Evolutionary conservation across 2,113 vertebrate genomes (phyloP).

Genomic region (Candoia aspera): DNA sequence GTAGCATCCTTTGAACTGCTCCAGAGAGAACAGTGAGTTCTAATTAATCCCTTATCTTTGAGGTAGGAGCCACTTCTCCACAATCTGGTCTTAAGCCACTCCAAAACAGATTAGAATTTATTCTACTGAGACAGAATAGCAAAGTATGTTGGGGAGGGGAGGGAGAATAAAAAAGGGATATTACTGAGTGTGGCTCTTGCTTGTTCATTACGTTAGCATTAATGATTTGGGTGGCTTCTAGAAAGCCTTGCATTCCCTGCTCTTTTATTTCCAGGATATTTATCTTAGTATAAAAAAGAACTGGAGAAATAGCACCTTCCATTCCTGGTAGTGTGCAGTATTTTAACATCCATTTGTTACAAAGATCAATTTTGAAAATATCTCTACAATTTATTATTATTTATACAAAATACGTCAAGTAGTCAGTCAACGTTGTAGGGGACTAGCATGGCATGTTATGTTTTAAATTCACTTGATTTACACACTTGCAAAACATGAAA

Average conservation of each 20-base stretch:
- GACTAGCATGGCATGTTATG: constrained; percentile 62
- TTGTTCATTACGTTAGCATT: not conserved
- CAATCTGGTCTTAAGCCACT: not conserved
- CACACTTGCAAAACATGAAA: constrained; percentile 63
- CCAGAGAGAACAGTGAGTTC: not conserved
- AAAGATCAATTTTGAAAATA: constrained; percentile 45
- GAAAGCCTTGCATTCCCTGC: not conserved
- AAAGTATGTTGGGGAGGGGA: not conserved
- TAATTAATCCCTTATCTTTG: not conserved
- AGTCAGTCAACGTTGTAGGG: constrained; percentile 67
- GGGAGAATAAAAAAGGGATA: not conserved
- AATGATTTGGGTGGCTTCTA: not conserved
- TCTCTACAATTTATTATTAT: constrained; percentile 71
- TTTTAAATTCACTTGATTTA: constrained; percentile 69
- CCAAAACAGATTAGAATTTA: not conserved
- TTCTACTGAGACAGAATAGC: not conserved
- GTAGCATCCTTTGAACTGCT: not conserved
- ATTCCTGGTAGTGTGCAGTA: not conserved
- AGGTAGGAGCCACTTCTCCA: not conserved
- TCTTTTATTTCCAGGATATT: not conserved
- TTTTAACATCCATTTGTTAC: constrained; percentile 11
- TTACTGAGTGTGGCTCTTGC: not conserved
- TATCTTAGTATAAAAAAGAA: not conserved
- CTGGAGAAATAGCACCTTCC: constrained; percentile 5
- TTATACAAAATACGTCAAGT: constrained; percentile 72